A percentile compares a stretch with the other conserved stretches of the same genome.
phyloP scores from a whole-genome alignment of 2,888 invertebrate species.

The Tenthredo amoena region DNA sequence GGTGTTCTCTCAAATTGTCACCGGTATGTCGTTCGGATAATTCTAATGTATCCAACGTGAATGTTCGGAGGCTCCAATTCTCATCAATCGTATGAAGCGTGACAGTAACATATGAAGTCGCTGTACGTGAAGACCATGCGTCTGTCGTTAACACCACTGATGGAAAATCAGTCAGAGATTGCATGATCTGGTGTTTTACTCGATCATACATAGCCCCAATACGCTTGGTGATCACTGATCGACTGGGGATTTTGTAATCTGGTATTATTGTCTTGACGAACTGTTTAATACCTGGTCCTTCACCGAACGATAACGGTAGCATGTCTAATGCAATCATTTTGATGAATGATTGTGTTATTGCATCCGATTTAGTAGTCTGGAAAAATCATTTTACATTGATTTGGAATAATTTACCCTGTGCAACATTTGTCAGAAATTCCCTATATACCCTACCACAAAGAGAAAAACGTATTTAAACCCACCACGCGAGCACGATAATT shows the following conservation, averaged over 20 bases:
- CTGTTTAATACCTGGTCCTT: conserved; percentile 30
- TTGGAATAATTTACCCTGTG: no score
- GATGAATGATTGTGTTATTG: neutral
- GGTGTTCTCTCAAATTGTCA: conserved; percentile 32
- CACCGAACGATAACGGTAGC: conserved; percentile 16
- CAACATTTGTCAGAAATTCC: no score
- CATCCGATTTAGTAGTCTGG: neutral
- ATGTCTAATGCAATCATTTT: conserved; percentile 19
- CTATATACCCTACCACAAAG: neutral
- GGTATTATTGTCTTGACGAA: conserved; percentile 43
- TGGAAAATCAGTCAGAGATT: conserved; percentile 8
- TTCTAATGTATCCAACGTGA: conserved; percentile 50
- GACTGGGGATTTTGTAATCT: conserved; percentile 36
- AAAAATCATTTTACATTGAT: neutral
- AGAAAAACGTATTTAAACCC: neutral
- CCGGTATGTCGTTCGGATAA: conserved; percentile 54
- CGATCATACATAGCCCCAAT: conserved; percentile 34
- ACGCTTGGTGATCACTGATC: conserved; percentile 34
- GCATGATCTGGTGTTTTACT: conserved; percentile 18
- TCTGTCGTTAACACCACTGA: conserved; percentile 56
- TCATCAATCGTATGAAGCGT: conserved; percentile 51
- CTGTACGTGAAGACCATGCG: conserved; percentile 52
- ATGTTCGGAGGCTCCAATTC: conserved; percentile 44
- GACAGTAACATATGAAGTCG: conserved; percentile 50
- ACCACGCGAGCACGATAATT: conserved; percentile 13